Evolutionary conservation across 2,113 vertebrate genomes (phyloP), one percentile per base, ranked within the genome.

Genomic region (Himantopus leucocephalus): DNA sequence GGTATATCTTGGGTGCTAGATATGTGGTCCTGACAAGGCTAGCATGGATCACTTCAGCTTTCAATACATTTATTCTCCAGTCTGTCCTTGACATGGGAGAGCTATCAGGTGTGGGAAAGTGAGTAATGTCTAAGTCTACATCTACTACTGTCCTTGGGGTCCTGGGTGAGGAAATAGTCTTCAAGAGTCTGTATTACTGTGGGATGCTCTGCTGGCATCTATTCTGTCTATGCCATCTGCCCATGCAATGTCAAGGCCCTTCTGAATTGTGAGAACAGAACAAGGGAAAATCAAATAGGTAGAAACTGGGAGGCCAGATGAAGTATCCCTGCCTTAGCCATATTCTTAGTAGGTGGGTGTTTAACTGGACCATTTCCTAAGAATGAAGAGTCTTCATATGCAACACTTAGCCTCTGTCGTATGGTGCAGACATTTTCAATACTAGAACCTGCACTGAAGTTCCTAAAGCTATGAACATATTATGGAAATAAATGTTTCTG

Each of bases 181-280:
- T 68, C 34, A 19, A 18, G 20, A 63, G 17, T 7, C 60, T 64
- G 0, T 15, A 1, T 4, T 24, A 4, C 0, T 29, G 55, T 41
- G 76, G 63, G 56, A 9, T 81, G 47, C 76, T 84, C 50, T 67
- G 17, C 52, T 47, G 58, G 18, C 14, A n/a, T 15, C 56, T 52
- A 0, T 24, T 63, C 63, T 47, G n/a, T 10, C 64, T 53, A 4
- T 73, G 55, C 19, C 15, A 37, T 18, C 62, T 77, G 53, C 45
- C 48, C 14, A 8, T 17, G 21, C 12, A 43, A 35, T 45, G 41
- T 18, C n/a, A 79, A 66, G 23, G 32, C 12, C 8, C 19, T 34
- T 50, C 56, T 58, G 87, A 71, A 30, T 5, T 48, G 63, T 48
- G 50, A 50, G 30, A n/a, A 39, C 23, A 15, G 27, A 66, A 13